Evolutionary conservation across 2,113 vertebrate genomes (phyloP).

Genomic region (Corythoichthys haematopterus): DNA sequence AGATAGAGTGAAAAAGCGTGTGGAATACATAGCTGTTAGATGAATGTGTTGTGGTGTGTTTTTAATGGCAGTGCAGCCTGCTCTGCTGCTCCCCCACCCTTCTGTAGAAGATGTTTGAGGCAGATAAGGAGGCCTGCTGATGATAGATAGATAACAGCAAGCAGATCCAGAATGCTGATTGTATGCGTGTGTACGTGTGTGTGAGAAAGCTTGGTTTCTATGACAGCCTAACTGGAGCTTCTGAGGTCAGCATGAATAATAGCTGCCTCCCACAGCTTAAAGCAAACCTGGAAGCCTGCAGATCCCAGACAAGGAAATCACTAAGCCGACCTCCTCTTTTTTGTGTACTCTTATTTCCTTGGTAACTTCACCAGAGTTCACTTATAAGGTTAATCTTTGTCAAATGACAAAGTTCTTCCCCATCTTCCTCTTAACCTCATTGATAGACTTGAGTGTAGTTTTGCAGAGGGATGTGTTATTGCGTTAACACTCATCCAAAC

Average conservation of each 20-base stretch:
- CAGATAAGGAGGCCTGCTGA: constrained; percentile 72
- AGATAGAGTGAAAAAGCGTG: constrained; percentile 43
- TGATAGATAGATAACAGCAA: constrained; percentile 64
- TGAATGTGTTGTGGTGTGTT: constrained; percentile 65
- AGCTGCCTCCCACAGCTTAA: constrained; percentile 44
- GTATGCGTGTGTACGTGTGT: constrained; percentile 19
- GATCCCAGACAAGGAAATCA: constrained; percentile 49
- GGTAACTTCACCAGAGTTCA: constrained; percentile 1
- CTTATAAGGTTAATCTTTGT: constrained; percentile 4
- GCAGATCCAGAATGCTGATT: constrained; percentile 63
- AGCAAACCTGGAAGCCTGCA: constrained; percentile 49
- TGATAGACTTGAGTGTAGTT: constrained; percentile 6
- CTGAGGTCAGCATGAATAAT: constrained; percentile 67
- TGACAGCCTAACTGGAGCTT: constrained; percentile 60
- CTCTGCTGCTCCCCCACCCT: constrained; percentile 34
- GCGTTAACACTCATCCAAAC: constrained; percentile 16
- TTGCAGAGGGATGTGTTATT: constrained; percentile 14
- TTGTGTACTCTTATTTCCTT: neutral
- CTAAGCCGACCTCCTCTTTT: neutral
- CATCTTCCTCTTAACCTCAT: neutral
- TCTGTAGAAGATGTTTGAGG: constrained; percentile 60
- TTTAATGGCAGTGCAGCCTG: constrained; percentile 55
- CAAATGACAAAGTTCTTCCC: neutral
- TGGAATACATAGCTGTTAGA: constrained; percentile 52
- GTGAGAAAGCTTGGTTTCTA: constrained; percentile 24